These are phyloP conservation scores for Scaptodrosophila latifasciaeformis DNA, from an alignment of 2,888 invertebrate species.

Conservation along the genomic window DNA sequence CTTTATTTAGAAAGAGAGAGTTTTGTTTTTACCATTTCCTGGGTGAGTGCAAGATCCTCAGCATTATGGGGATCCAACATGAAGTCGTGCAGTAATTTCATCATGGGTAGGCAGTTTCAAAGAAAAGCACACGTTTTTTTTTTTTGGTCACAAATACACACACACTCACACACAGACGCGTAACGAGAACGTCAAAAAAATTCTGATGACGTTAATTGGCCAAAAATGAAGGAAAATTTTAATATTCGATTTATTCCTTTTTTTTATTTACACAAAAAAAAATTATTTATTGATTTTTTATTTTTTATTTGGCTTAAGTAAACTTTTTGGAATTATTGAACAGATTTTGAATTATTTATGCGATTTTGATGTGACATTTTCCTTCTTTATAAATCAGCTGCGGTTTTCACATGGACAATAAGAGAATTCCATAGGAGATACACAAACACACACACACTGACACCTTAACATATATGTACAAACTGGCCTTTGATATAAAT, in stretches of 20 bases:
- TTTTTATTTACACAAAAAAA: constrained; percentile 51
- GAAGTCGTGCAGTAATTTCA: constrained; percentile 75
- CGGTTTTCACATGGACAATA: not conserved
- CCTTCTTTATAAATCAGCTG: constrained; percentile 24
- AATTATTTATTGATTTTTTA: constrained; percentile 46
- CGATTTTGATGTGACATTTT: constrained; percentile 14
- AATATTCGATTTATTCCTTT: constrained; percentile 15
- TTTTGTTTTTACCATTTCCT: constrained; percentile 72
- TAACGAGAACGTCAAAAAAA: constrained; percentile 31
- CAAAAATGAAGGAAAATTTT: constrained; percentile 20
- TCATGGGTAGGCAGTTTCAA: constrained; percentile 64
- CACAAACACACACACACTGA: constrained; percentile 9
- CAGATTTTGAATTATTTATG: not conserved
- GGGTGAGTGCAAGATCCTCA: constrained; percentile 71
- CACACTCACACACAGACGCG: not conserved
- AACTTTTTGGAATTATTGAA: too few species aligned
- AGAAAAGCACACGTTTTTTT: too few species aligned
- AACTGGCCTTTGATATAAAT: too few species aligned
- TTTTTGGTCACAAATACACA: too few species aligned
- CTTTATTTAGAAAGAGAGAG: not conserved
- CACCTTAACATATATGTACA: constrained; percentile 3
- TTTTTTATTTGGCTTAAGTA: not conserved
- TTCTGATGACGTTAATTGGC: constrained; percentile 30
- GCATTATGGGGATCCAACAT: constrained; percentile 75
- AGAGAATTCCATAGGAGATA: constrained; percentile 4